Base-by-base conservation (phyloP, 2,113 vertebrate genomes). In the Heterotilapia buettikoferi region DNA sequence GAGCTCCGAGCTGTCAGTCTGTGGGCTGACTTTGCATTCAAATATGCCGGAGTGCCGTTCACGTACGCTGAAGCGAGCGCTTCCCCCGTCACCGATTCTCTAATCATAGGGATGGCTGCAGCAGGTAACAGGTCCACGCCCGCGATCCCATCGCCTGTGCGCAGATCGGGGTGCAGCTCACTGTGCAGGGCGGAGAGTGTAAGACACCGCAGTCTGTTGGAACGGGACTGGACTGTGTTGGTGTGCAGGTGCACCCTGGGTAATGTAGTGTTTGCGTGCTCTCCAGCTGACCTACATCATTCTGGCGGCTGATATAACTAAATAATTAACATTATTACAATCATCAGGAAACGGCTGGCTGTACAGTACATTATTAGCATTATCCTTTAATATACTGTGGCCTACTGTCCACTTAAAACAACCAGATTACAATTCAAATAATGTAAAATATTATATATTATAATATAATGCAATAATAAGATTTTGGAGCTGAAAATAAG, bases 1-100 rank as follows among this genome's bases (percentile, higher is more conserved):
- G 87, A 89, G 88, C 85, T 86, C 80, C 87, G 88, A 91, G 95
- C 96, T 97, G 96, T 97, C 97, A 97, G 92, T 91, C 94, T 94
- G 93, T 53, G 85, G 89, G 92, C 92, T 94, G 95, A 92, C 94
- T 97, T 92, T 90, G 93, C 96, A 95, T 96, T 96, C 96, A 92
- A 95, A 96, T 91, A 95, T 95, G 94, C 96, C 95, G 95, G 96
- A 84, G 84, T 50, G 89, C 53, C 31, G 89, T 89, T 50, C 93
- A 13, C 82, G 31, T 54, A 76, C 71, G 61, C 43, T 9, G 40
- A 84, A 71, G 79, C 80, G 63, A 76, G 83, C 38, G 88, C 68
- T 21, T 54, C 66, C 45, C 6, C 50, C 73, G 84, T 50, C 90
- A 5, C 79, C 10, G 90, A 94, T 87, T 76, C 82, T 66, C 63